Conservation (phyloP, 2,888 invertebrate species). For the Adineta ricciae region DNA sequence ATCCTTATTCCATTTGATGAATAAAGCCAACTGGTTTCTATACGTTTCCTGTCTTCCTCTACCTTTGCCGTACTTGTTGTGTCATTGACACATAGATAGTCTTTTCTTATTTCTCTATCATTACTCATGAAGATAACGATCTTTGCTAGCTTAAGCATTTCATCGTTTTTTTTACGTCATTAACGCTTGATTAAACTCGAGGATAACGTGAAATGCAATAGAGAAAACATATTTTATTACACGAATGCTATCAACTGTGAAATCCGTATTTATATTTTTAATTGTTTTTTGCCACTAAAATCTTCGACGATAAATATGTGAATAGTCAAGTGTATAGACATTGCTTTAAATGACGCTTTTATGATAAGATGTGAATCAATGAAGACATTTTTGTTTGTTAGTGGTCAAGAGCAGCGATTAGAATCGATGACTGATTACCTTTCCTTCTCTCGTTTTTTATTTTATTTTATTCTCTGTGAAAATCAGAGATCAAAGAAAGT, state of each 20-base stretch:
- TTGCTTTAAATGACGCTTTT: constrained; percentile 6
- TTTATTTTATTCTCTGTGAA: not conserved
- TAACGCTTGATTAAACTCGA: constrained; percentile 9
- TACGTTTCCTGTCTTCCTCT: not conserved
- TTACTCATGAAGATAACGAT: not conserved
- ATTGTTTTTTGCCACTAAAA: constrained; percentile 14
- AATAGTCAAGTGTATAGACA: not conserved
- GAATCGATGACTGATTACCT: constrained; percentile 7
- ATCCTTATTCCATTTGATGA: not conserved
- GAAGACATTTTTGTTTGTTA: not conserved
- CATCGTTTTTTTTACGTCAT: not conserved
- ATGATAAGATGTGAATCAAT: not conserved
- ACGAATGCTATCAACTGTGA: not conserved
- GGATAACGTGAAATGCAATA: not conserved
- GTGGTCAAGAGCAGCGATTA: constrained; percentile 15
- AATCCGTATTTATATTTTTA: constrained; percentile 4
- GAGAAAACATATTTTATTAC: not conserved
- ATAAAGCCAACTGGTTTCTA: not conserved
- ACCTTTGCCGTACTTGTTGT: not conserved
- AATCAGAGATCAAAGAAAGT: not conserved
- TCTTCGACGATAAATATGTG: not conserved
- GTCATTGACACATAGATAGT: not conserved
- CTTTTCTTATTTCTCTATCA: not conserved
- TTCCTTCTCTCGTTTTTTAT: not conserved
- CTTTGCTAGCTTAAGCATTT: not conserved